phyloP scores from a whole-genome alignment of 2,797 vertebrate species.

The Danio jaintianensis region DNA sequence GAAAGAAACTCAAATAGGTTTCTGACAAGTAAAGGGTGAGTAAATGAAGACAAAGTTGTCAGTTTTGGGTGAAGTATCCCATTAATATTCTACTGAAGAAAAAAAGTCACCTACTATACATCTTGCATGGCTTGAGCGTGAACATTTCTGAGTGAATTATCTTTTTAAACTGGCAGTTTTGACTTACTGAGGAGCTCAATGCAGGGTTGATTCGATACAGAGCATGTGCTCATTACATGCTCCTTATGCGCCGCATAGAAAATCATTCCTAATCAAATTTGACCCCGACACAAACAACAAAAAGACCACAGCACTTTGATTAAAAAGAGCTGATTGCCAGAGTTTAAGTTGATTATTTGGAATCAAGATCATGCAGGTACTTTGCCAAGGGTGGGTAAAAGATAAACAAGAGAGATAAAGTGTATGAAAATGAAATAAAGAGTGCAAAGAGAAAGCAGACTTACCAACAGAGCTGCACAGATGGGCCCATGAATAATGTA shows the following conservation, averaged over 20 bases:
- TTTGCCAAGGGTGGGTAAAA: background rate
- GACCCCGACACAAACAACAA: background rate
- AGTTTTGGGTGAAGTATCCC: too few relatives aligned
- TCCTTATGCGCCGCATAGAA: background rate
- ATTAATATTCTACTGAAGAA: too few relatives aligned
- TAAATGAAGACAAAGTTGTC: too few relatives aligned
- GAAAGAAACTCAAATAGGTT: too few relatives aligned
- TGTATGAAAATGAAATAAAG: slow-evolving; percentile 36
- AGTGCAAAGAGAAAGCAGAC: slow-evolving; percentile 59
- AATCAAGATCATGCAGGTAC: background rate
- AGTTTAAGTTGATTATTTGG: background rate
- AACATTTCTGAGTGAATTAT: too few relatives aligned
- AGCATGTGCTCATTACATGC: background rate
- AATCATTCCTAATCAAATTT: slow-evolving; percentile 10
- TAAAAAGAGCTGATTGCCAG: background rate
- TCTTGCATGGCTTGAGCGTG: too few relatives aligned
- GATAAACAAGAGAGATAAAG: background rate
- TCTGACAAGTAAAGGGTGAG: too few relatives aligned
- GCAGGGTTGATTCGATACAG: background rate
- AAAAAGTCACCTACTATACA: too few relatives aligned
- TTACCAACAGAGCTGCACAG: slow-evolving; percentile 94
- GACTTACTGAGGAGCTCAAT: background rate
- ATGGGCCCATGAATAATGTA: slow-evolving; percentile 97
- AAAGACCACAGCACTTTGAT: background rate
- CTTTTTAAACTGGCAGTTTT: background rate